A percentile compares a stretch with the other conserved stretches of the same genome.
phyloP scores from a whole-genome alignment of 2,888 invertebrate species.

The Lampropteryx suffumata region DNA sequence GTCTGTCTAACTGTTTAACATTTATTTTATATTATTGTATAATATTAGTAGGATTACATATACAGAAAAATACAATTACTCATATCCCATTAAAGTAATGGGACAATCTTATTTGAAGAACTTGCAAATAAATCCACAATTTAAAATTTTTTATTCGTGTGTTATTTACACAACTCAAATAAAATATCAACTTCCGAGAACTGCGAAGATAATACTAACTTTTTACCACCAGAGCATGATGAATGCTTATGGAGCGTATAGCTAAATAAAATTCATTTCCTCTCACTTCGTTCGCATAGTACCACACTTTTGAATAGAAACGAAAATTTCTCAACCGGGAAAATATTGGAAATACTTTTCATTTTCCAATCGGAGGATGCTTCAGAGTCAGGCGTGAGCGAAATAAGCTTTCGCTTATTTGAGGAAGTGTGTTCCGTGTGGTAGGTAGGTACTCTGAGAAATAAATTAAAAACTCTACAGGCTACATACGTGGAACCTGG shows the following conservation, averaged over 20 bases:
- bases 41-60: too few relatives aligned
- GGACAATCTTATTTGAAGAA: too few relatives aligned
- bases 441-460: constrained; percentile 43
- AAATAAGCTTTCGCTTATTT: constrained; percentile 66
- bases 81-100: too few relatives aligned
- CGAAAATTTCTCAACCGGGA: constrained; percentile 53
- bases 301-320: constrained; percentile 54
- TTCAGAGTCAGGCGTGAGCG: constrained; percentile 64
- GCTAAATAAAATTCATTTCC: constrained; percentile 51
- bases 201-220: constrained; percentile 12
- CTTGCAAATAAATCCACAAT: too few relatives aligned
- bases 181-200: constrained; percentile 7
- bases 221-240: constrained; percentile 29
- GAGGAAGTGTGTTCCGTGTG: constrained; percentile 47
- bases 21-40: too few relatives aligned
- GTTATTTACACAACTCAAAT: constrained; percentile 7
- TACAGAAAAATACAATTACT: too few relatives aligned
- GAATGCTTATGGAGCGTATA: constrained; percentile 31
- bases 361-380: constrained; percentile 64
- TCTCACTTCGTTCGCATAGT: constrained; percentile 35
- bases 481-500: too few relatives aligned
- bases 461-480: constrained; percentile 57
- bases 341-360: constrained; percentile 69
- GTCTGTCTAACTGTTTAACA: too few relatives aligned
- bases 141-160: too few relatives aligned